Evolutionary conservation across 1,140 invertebrate species (phyloP).

Genomic region (Papilio polytes): DNA sequence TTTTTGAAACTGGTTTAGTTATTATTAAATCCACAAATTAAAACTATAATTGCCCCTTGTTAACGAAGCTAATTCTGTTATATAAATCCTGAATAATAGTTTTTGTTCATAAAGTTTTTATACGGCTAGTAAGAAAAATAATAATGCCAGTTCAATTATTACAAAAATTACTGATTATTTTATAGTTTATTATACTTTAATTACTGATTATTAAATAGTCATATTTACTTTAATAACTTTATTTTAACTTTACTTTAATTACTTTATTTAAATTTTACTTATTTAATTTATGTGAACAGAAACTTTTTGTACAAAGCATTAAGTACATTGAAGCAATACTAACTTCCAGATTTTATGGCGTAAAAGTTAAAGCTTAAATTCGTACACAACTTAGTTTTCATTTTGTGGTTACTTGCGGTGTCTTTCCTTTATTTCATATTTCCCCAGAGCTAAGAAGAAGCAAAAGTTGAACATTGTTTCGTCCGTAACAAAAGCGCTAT

Average conservation of each 20-base stretch:
- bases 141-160: no score
- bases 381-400: slow-evolving; percentile 33
- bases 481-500: slow-evolving; percentile 12
- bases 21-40: not conserved
- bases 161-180: not conserved
- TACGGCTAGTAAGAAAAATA: not conserved
- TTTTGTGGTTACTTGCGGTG: slow-evolving; percentile 36
- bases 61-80: not conserved
- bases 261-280: not conserved
- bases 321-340: not conserved
- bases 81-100: not conserved
- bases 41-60: not conserved
- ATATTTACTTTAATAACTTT: no score
- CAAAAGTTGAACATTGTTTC: slow-evolving; percentile 33
- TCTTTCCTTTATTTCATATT: slow-evolving; percentile 39
- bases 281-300: no score
- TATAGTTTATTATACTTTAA: no score
- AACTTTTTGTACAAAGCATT: not conserved
- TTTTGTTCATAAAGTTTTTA: not conserved
- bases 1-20: not conserved
- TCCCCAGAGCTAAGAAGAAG: slow-evolving; percentile 38
- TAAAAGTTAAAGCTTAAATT: slow-evolving; percentile 30
- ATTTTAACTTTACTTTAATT: no score
- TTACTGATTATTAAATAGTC: not conserved
- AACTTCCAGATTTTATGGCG: slow-evolving; percentile 23